These are phyloP conservation scores for Poeciliopsis turrubarensis DNA, from an alignment of 2,113 vertebrate genomes.

Conservation along the genomic window DNA sequence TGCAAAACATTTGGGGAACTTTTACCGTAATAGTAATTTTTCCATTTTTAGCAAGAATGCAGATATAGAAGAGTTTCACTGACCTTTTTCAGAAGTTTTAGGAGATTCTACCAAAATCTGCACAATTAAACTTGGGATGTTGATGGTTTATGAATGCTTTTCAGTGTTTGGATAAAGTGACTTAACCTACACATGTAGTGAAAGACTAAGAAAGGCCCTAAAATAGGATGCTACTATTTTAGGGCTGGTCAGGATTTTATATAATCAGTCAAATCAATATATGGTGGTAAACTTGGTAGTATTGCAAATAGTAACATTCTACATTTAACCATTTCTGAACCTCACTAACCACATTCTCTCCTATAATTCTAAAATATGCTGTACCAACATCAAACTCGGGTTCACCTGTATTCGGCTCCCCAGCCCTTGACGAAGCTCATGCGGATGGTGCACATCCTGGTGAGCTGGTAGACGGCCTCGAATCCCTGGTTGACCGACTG, in stretches of 20 bases:
- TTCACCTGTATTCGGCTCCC: conserved; percentile 98
- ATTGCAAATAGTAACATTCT: neutral
- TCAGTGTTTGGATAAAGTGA: no score
- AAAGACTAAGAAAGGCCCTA: no score
- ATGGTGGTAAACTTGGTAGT: no score
- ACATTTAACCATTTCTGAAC: neutral
- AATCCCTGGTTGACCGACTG: conserved; percentile 99
- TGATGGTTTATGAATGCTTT: neutral
- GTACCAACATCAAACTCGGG: neutral
- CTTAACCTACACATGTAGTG: neutral
- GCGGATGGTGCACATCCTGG: conserved; percentile 97
- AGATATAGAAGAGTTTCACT: neutral
- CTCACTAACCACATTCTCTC: neutral
- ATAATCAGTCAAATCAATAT: no score
- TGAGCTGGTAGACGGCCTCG: conserved; percentile 97
- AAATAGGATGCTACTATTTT: neutral
- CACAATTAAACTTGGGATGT: neutral
- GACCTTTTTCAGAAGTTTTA: neutral
- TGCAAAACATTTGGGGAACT: neutral
- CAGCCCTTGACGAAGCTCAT: conserved; percentile 99
- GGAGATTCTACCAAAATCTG: neutral
- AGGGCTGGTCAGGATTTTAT: neutral
- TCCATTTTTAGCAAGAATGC: neutral
- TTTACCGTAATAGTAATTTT: neutral
- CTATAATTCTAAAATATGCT: neutral